Evolutionary conservation across 2,888 invertebrate species (phyloP).

Genomic region (Pammene fasciana): DNA sequence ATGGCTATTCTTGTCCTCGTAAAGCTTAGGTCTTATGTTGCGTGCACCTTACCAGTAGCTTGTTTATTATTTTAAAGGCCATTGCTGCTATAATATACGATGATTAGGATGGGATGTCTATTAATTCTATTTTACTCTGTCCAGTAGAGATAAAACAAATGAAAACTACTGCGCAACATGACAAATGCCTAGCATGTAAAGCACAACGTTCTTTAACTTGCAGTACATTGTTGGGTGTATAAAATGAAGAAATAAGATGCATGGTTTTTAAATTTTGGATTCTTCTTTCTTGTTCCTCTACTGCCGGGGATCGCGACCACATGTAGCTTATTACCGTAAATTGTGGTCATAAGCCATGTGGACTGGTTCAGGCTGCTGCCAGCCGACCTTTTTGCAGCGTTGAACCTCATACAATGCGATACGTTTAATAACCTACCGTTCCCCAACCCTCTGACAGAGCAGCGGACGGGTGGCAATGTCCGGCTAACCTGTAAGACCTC

Average conservation of each 20-base stretch:
- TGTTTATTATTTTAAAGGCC: conserved; percentile 16
- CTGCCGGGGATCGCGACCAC: neutral
- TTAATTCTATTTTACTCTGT: neutral
- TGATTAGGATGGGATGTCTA: conserved; percentile 10
- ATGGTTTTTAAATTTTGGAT: neutral
- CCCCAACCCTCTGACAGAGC: no score
- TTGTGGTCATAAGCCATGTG: no score
- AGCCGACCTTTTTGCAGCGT: no score
- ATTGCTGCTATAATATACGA: conserved; percentile 1
- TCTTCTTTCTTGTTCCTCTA: neutral
- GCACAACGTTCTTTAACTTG: neutral
- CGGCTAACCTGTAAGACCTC: no score
- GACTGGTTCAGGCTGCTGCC: no score
- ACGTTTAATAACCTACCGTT: no score
- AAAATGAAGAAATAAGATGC: neutral
- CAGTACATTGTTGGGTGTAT: neutral
- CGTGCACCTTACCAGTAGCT: conserved; percentile 18
- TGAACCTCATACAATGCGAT: no score
- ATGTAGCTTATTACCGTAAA: neutral
- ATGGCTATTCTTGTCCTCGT: conserved; percentile 20
- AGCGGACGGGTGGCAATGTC: no score
- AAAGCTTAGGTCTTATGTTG: conserved; percentile 26
- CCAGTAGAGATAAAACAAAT: neutral
- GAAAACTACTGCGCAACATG: neutral
- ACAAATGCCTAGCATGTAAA: neutral